Conservation (phyloP, 2,888 invertebrate species). For the Caenorhabditis panamensis region DNA sequence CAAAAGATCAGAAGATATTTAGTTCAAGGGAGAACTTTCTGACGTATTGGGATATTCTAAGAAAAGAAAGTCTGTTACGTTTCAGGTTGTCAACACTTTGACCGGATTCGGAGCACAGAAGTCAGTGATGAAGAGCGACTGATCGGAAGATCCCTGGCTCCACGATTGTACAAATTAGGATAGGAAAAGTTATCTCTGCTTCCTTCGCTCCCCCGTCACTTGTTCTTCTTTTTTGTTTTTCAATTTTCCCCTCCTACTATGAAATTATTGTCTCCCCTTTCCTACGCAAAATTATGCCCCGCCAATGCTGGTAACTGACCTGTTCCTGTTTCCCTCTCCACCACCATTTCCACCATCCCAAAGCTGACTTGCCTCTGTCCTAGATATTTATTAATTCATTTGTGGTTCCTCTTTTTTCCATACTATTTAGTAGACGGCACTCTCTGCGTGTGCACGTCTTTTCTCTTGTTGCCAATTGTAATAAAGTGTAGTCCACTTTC, state of each 20-base stretch:
- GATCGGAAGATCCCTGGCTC: conserved; percentile 2
- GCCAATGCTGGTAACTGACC: background rate
- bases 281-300: conserved; percentile 29
- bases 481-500: conserved; percentile 11
- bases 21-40: background rate
- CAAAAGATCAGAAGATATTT: conserved; percentile 10
- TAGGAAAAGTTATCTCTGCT: conserved; percentile 6
- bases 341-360: conserved; percentile 10
- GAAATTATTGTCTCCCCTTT: conserved; percentile 14
- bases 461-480: conserved; percentile 6
- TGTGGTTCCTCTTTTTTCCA: conserved; percentile 8
- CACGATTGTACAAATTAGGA: conserved; percentile 49
- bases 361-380: conserved; percentile 22
- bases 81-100: conserved; percentile 45
- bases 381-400: conserved; percentile 7
- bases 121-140: conserved; percentile 46
- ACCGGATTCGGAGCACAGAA: conserved; percentile 41
- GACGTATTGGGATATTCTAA: too few species aligned
- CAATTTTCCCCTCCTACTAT: conserved; percentile 1
- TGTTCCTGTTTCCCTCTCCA: background rate
- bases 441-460: conserved; percentile 9
- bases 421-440: conserved; percentile 5
- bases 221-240: conserved; percentile 4
- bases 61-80: conserved; percentile 12
- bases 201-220: background rate